Conservation (phyloP, 2,888 invertebrate genomes). For the Tolmerus cingulatus region DNA sequence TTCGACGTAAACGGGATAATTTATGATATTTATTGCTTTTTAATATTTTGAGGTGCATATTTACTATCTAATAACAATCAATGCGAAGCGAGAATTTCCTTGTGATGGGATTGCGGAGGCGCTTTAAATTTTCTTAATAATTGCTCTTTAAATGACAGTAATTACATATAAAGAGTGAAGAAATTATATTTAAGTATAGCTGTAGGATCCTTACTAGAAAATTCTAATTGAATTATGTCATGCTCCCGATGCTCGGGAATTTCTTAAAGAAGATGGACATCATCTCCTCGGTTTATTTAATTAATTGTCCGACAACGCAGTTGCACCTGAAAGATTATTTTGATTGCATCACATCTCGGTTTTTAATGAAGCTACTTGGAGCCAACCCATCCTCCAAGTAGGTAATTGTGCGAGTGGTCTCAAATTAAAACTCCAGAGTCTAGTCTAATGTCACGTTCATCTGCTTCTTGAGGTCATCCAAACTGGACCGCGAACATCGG, state of each 20-base stretch:
- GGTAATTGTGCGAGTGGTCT: background rate
- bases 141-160: background rate
- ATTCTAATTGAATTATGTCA: background rate
- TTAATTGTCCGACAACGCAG: background rate
- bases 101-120: background rate
- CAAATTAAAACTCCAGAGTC: background rate
- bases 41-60: background rate
- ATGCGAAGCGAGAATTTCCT: background rate
- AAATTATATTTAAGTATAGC: background rate
- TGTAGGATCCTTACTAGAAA: background rate
- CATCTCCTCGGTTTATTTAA: background rate
- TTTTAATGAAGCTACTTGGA: conserved; percentile 16
- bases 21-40: background rate
- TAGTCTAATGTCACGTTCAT: conserved; percentile 32
- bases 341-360: background rate
- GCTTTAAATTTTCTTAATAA: background rate
- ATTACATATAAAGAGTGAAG: background rate
- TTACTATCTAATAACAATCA: background rate
- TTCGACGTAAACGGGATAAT: background rate
- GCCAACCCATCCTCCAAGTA: background rate
- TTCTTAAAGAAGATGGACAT: background rate
- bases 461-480: conserved; percentile 17
- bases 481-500: conserved; percentile 30
- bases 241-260: background rate
- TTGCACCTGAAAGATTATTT: background rate